Evolutionary conservation across 2,888 invertebrate species (phyloP).

Genomic region (Drosophila quinaria): DNA sequence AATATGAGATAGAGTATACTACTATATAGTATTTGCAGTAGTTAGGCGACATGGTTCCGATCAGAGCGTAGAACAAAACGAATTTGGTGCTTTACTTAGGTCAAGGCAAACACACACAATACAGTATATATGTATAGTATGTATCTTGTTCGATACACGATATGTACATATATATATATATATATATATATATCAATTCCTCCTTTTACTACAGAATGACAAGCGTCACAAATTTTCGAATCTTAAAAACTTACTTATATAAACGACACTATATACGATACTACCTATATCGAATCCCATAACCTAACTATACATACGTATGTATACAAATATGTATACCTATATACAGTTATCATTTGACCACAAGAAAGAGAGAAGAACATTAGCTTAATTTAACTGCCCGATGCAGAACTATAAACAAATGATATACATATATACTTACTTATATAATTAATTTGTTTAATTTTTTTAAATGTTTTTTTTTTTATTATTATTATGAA

Average conservation of each 20-base stretch:
- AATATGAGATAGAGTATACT: background rate
- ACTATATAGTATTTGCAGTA: constrained; percentile 25
- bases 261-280: background rate
- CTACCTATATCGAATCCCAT: constrained; percentile 25
- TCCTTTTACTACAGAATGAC: background rate
- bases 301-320: constrained; percentile 28
- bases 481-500: constrained; percentile 32
- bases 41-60: constrained; percentile 40
- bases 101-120: constrained; percentile 17
- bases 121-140: constrained; percentile 3
- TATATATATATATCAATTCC: background rate
- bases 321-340: constrained; percentile 1
- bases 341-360: constrained; percentile 32
- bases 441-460: constrained; percentile 14
- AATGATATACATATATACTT: constrained; percentile 15
- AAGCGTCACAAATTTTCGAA: constrained; percentile 26
- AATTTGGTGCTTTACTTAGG: constrained; percentile 55
- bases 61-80: constrained; percentile 27
- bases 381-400: constrained; percentile 40
- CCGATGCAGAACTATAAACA: constrained; percentile 4
- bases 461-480: constrained; percentile 6
- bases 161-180: too few species aligned
- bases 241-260: constrained; percentile 10
- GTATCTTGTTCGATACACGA: constrained; percentile 2
- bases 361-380: constrained; percentile 5